Percentiles rank a stretch among this genome's conserved stretches.
Conservation (phyloP, 2,113 vertebrate species). For the Gambusia affinis region DNA sequence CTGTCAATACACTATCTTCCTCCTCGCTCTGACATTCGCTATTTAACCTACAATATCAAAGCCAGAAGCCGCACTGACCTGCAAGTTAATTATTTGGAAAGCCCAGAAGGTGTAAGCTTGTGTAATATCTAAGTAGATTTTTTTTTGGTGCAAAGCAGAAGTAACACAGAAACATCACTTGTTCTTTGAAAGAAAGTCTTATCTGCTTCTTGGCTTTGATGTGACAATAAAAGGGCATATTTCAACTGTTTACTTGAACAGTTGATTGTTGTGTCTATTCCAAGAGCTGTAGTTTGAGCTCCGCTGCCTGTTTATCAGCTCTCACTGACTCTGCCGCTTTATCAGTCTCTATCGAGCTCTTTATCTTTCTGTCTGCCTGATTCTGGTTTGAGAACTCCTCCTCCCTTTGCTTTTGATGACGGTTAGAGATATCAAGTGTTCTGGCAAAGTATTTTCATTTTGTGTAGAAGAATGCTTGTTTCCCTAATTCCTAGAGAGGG, state of each 20-base stretch:
- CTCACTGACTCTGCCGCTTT: constrained; percentile 26
- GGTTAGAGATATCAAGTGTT: constrained; percentile 44
- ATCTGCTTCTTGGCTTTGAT: constrained; percentile 37
- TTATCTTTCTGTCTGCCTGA: constrained; percentile 33
- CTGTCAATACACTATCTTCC: constrained; percentile 74
- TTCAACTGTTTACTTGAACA: constrained; percentile 47
- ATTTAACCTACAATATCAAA: constrained; percentile 45
- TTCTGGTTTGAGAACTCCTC: constrained; percentile 31
- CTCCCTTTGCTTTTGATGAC: constrained; percentile 43
- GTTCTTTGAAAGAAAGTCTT: not conserved
- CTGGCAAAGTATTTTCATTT: constrained; percentile 39
- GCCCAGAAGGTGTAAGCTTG: not conserved
- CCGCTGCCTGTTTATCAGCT: constrained; percentile 39
- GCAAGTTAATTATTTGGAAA: constrained; percentile 8
- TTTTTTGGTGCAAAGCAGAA: not conserved
- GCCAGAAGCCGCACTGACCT: constrained; percentile 20
- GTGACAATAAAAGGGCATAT: constrained; percentile 37
- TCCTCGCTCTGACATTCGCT: constrained; percentile 36
- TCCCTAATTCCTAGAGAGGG: constrained; percentile 19
- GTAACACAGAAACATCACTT: not conserved
- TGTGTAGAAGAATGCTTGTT: constrained; percentile 28
- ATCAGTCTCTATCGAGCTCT: constrained; percentile 15
- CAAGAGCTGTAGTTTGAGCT: constrained; percentile 10
- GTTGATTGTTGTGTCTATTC: constrained; percentile 67
- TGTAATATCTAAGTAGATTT: not conserved